Evolutionary conservation across 2,113 vertebrate species (phyloP).

Genomic region (Gavia stellata): DNA sequence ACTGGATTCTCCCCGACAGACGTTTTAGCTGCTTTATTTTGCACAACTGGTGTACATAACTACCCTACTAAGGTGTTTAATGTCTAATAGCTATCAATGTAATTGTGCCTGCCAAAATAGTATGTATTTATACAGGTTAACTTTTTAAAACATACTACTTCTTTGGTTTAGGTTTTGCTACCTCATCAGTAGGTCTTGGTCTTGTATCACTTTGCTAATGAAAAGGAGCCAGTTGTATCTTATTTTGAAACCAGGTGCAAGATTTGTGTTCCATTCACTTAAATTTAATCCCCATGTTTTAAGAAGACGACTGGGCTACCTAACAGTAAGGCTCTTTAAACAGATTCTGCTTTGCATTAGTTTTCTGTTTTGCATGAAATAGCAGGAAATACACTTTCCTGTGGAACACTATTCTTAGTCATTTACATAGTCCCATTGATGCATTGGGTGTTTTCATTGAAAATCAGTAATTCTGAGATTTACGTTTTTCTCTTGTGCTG

Average conservation of each 20-base stretch:
- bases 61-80: neutral
- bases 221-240: neutral
- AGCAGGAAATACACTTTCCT: neutral
- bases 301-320: neutral
- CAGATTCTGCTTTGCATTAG: neutral
- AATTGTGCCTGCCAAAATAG: neutral
- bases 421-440: neutral
- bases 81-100: neutral
- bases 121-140: neutral
- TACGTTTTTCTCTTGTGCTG: neutral
- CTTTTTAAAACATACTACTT: neutral
- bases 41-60: neutral
- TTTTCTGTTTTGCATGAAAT: neutral
- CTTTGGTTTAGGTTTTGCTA: neutral
- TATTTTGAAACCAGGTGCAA: neutral
- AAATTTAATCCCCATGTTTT: neutral
- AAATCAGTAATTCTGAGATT: neutral
- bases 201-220: neutral
- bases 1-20: neutral
- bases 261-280: neutral
- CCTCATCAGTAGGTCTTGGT: neutral
- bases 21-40: neutral
- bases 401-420: neutral
- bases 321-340: neutral
- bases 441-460: neutral